These are phyloP conservation scores for Cepaea hortensis DNA, from an alignment of 2,888 invertebrate genomes.

Conservation along the genomic window DNA sequence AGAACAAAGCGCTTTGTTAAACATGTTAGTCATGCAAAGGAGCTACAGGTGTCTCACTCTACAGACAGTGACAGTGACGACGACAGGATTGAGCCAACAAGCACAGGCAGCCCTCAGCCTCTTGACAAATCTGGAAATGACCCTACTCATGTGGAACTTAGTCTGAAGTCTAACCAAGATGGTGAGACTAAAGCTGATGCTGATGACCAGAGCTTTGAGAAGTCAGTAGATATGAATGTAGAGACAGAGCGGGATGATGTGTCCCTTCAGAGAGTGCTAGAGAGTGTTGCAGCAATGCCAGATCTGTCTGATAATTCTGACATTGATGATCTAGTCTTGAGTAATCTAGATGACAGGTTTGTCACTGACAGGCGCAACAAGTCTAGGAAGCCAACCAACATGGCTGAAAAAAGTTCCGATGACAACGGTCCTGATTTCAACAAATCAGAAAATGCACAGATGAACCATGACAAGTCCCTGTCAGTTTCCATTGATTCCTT, in stretches of 20 bases:
- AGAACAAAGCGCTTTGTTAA: slow-evolving; percentile 38
- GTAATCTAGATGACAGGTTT: slow-evolving; percentile 56
- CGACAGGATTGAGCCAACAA: slow-evolving; percentile 44
- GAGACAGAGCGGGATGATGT: slow-evolving; percentile 42
- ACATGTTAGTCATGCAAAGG: slow-evolving; percentile 14
- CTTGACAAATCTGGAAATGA: not conserved
- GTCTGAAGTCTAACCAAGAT: not conserved
- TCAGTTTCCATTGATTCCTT: slow-evolving; percentile 68
- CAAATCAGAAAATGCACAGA: slow-evolving; percentile 54
- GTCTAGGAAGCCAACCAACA: slow-evolving; percentile 37
- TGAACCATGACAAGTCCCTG: slow-evolving; percentile 67
- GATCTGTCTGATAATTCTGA: slow-evolving; percentile 52
- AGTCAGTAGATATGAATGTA: not conserved
- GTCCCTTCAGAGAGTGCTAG: slow-evolving; percentile 49
- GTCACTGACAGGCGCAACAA: slow-evolving; percentile 54
- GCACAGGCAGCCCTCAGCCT: slow-evolving; percentile 34
- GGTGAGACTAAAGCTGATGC: not conserved
- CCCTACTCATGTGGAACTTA: too few relatives aligned
- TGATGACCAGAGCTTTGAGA: not conserved
- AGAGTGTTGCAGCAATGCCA: slow-evolving; percentile 51
- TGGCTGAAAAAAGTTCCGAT: not conserved
- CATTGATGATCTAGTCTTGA: slow-evolving; percentile 52
- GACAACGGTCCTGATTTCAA: not conserved
- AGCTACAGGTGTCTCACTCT: not conserved
- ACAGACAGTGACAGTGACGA: slow-evolving; percentile 41